Evolutionary conservation across 2,113 vertebrate species (phyloP).

Genomic region (Phaetusa simplex): DNA sequence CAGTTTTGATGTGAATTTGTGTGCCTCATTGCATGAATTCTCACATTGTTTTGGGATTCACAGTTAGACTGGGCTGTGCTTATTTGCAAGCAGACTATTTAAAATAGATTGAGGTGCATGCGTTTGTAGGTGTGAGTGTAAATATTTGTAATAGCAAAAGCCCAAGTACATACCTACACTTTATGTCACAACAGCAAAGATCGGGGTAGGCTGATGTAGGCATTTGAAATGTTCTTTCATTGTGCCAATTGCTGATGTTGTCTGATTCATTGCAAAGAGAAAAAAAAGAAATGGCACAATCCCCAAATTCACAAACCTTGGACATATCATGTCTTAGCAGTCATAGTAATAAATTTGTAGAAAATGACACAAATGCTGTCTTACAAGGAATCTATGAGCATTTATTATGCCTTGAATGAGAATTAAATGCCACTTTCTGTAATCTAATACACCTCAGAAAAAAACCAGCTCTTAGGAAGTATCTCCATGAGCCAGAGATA

Average conservation of each 20-base stretch:
- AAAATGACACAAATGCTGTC: not conserved
- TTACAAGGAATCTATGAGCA: not conserved
- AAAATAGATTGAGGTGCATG: not conserved
- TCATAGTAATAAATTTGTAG: not conserved
- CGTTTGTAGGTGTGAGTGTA: not conserved
- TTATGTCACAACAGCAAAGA: not conserved
- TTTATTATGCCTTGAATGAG: conserved; percentile 3
- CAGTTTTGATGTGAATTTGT: not conserved
- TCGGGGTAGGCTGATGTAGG: not conserved
- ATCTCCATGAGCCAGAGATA: not conserved
- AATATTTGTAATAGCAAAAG: not conserved
- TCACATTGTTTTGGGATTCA: not conserved
- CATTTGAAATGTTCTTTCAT: not conserved
- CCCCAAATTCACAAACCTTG: not conserved
- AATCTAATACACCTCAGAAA: not conserved
- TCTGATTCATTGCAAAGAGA: not conserved
- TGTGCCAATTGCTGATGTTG: not conserved
- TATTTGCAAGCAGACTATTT: not conserved
- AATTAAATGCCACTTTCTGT: conserved; percentile 34
- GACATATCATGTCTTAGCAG: not conserved
- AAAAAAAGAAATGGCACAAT: not conserved
- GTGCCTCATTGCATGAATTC: not conserved
- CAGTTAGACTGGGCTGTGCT: not conserved
- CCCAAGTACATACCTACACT: not conserved
- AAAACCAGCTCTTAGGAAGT: not conserved